Conservation (phyloP, 2,888 invertebrate species). For the Mechanitis mazaeus region DNA sequence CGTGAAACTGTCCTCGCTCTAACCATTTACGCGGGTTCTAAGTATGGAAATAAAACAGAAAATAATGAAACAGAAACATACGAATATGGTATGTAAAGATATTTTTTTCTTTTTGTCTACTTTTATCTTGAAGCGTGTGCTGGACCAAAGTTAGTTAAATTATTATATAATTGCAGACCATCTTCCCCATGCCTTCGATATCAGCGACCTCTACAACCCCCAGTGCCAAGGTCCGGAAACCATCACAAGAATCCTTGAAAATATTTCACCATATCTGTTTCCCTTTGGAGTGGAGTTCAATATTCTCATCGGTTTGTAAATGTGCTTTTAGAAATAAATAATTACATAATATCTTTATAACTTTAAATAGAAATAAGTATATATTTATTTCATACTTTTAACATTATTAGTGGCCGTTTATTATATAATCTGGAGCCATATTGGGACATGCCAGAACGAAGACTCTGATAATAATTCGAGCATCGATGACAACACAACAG, state of each 20-base stretch:
- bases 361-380: too few species aligned
- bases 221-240: slow-evolving; percentile 67
- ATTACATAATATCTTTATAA: too few species aligned
- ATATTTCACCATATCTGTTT: slow-evolving; percentile 85
- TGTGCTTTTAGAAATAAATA: too few species aligned
- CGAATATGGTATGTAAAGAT: slow-evolving; percentile 5
- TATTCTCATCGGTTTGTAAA: slow-evolving; percentile 80
- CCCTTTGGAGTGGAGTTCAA: slow-evolving; percentile 89
- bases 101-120: background rate
- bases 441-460: slow-evolving; percentile 77
- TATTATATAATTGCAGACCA: slow-evolving; percentile 10
- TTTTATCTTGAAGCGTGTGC: too few species aligned
- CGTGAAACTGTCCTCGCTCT: slow-evolving; percentile 83
- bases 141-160: too few species aligned
- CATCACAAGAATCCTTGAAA: slow-evolving; percentile 69
- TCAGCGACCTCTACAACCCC: slow-evolving; percentile 55
- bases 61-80: slow-evolving; percentile 1
- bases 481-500: slow-evolving; percentile 48
- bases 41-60: slow-evolving; percentile 39
- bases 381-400: too few species aligned
- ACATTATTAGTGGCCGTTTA: slow-evolving; percentile 79
- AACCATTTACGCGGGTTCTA: slow-evolving; percentile 62
- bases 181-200: slow-evolving; percentile 39
- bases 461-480: slow-evolving; percentile 51
- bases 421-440: slow-evolving; percentile 85